These are phyloP conservation scores for Patella depressa DNA, from an alignment of 2,888 invertebrate genomes.

Conservation along the genomic window DNA sequence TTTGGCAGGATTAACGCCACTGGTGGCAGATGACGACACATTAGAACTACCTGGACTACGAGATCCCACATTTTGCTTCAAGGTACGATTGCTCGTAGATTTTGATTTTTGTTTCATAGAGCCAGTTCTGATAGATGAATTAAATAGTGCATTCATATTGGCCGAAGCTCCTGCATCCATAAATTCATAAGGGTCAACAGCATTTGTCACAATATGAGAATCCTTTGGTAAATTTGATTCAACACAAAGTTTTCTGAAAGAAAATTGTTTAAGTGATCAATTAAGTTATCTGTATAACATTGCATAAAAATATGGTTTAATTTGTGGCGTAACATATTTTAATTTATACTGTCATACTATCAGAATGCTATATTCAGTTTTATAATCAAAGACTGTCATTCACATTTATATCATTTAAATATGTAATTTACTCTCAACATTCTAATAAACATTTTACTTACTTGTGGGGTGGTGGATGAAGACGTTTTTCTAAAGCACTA, in stretches of 20 bases:
- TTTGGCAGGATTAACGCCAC: constrained; percentile 37
- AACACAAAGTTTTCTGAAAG: constrained; percentile 67
- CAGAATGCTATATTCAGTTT: too few relatives aligned
- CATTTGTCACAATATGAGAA: constrained; percentile 50
- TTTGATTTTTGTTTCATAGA: constrained; percentile 52
- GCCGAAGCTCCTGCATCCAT: constrained; percentile 43
- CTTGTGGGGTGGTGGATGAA: constrained; percentile 68
- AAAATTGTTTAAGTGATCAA: neutral
- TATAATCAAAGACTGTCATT: too few relatives aligned
- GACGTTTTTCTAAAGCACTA: constrained; percentile 62
- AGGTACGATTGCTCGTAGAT: constrained; percentile 44
- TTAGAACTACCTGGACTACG: constrained; percentile 20
- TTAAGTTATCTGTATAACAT: too few relatives aligned
- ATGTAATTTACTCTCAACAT: too few relatives aligned
- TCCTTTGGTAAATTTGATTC: constrained; percentile 67
- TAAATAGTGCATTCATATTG: constrained; percentile 33
- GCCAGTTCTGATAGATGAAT: constrained; percentile 40
- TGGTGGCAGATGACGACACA: constrained; percentile 16
- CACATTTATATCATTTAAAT: too few relatives aligned
- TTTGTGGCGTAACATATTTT: too few relatives aligned
- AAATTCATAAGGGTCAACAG: constrained; percentile 68
- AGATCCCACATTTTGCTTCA: constrained; percentile 14
- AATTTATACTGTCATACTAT: too few relatives aligned
- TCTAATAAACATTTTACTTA: constrained; percentile 41
- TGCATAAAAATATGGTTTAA: too few relatives aligned